Conservation (phyloP, 2,113 vertebrate genomes). For the Psephotus haematonotus region DNA sequence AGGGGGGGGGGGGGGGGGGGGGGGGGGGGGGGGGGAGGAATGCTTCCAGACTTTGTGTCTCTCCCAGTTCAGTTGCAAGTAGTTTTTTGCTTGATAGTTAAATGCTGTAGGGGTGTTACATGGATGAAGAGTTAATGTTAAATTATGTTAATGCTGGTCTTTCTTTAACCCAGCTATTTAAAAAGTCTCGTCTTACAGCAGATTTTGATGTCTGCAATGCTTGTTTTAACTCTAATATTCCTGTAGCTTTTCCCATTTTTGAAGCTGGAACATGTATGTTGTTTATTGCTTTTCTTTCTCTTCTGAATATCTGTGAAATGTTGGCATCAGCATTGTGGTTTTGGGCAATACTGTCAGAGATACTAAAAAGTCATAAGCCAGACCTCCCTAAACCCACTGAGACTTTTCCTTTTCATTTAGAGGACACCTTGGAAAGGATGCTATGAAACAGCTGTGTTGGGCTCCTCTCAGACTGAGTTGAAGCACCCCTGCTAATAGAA, state of each 20-base stretch:
- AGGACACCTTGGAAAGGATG: background rate
- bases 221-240: background rate
- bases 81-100: background rate
- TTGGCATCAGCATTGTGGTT: background rate
- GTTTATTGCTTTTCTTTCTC: conserved; percentile 1
- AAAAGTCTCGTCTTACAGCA: background rate
- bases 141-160: background rate
- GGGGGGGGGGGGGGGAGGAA: too few relatives aligned
- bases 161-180: background rate
- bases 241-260: background rate
- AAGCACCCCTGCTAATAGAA: background rate
- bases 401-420: background rate
- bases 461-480: background rate
- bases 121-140: background rate
- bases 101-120: background rate
- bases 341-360: background rate
- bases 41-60: background rate
- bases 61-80: background rate
- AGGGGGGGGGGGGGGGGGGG: background rate
- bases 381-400: background rate
- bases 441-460: background rate
- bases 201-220: background rate
- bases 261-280: background rate
- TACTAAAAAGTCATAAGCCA: background rate
- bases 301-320: background rate